Evolutionary conservation across 2,797 vertebrate species (phyloP).

Genomic region (Morus bassanus): DNA sequence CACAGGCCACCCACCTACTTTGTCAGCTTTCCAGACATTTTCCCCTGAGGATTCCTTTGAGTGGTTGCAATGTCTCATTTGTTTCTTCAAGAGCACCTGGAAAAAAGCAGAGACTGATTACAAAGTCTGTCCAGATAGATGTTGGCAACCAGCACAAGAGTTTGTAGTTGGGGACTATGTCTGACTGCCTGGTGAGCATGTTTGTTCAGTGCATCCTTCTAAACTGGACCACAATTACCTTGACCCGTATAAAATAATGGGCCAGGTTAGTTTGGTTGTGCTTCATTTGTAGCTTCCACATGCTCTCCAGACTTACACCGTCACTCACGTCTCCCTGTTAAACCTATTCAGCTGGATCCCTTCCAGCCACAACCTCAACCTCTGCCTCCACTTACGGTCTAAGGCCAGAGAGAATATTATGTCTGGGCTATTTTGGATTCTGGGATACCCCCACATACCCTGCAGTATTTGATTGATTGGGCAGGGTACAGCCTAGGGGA

Average conservation of each 20-base stretch:
- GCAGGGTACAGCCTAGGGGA: not conserved
- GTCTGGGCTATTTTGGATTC: not conserved
- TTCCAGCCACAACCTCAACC: not conserved
- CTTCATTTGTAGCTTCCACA: not conserved
- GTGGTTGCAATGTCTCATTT: not conserved
- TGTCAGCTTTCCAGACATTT: not conserved
- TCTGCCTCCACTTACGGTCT: not conserved
- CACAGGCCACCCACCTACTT: not conserved
- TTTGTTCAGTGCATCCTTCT: not conserved
- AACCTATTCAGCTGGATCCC: not conserved
- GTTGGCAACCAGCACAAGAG: not conserved
- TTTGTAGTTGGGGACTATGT: not conserved
- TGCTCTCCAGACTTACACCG: not conserved
- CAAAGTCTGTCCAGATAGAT: not conserved
- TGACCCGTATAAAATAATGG: not conserved
- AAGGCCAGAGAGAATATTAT: not conserved
- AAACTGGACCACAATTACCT: not conserved
- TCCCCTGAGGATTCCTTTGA: not conserved
- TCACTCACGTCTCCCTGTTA: not conserved
- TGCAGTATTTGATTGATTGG: not conserved
- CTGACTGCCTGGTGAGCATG: not conserved
- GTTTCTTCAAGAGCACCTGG: not conserved
- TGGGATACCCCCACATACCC: not conserved
- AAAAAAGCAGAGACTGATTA: not conserved
- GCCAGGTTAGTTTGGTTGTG: fast-evolving